Base-by-base conservation (phyloP, 2,113 vertebrate genomes). In the Sinocyclocheilus rhinocerous region DNA sequence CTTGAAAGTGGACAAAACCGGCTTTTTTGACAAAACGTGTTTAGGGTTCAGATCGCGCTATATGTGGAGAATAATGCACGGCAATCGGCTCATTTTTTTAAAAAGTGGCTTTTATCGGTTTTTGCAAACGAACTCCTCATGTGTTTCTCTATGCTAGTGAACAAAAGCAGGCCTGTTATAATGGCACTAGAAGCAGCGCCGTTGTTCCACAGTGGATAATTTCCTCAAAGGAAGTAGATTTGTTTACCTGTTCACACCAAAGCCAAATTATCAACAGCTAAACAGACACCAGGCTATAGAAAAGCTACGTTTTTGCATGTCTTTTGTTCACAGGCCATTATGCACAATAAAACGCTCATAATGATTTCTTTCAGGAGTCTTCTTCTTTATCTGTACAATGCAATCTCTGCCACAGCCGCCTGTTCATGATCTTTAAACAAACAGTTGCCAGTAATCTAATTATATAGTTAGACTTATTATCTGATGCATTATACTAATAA, bases 401-500 rank as follows among this genome's bases (percentile, higher is more conserved):
- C 77, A 80, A 45, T 59, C 61, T 81, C 48, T 76, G 77, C 33
- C 33, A 80, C 70, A 69, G 50, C 59, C 48, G n/a, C 13, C n/a
- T 85, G 83, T 79, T 22, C 52, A 59, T 80, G 76, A 73, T 50
- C 57, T 52, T 22, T 50, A 75, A 45, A 36, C 52, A 84, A 84
- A 57, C 36, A 80, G 29, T 67, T 29, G 81, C 79, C 24, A 24
- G 72, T 67, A 83, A 83, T 83, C 81, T 69, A 72, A 83, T 83
- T 83, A 83, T 24, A 70, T 61, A 81, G 67, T 67, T 65, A 81
- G 59, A 81, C 59, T 69, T 72, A 55, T 55, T 83, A 83, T 83
- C 81, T 55, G 81, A 83, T 83, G 24, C 65, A 83, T 83, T 70
- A 50, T 26, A 83, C 81, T 55, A 72, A 83, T 83, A 83, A 26